These are phyloP conservation scores for Aramus guarauna DNA, from an alignment of 2,113 vertebrate species.

Conservation along the genomic window DNA sequence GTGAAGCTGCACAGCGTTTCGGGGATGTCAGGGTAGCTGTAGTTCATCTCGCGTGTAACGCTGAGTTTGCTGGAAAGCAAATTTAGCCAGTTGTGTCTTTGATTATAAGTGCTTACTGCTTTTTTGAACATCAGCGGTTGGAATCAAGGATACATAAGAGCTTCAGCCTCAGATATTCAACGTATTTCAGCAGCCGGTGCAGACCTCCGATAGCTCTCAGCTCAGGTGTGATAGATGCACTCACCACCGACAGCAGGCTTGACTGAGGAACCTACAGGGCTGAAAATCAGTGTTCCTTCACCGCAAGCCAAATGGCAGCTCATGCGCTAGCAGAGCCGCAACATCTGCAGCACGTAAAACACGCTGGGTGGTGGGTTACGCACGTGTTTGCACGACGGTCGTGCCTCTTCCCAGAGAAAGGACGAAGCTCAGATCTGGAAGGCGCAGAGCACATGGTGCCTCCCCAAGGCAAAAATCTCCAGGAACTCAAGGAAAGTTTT, in stretches of 20 bases:
- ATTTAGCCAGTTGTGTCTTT: background rate
- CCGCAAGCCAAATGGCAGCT: background rate
- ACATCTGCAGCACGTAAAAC: background rate
- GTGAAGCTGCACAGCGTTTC: fast-evolving
- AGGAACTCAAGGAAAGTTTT: background rate
- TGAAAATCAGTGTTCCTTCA: background rate
- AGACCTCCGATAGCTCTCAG: background rate
- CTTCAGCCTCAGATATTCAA: background rate
- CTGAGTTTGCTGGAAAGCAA: background rate
- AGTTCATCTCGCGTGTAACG: fast-evolving
- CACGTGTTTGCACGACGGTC: fast-evolving
- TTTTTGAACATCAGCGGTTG: background rate
- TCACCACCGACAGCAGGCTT: background rate
- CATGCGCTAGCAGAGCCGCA: background rate
- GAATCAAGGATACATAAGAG: background rate
- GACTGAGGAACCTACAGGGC: background rate
- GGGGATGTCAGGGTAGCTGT: background rate
- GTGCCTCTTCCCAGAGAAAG: background rate
- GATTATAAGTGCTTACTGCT: background rate
- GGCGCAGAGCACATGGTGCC: fast-evolving
- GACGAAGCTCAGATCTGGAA: background rate
- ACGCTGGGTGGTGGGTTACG: fast-evolving
- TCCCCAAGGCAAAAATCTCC: background rate
- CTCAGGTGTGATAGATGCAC: background rate
- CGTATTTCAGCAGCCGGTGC: background rate